Base-by-base conservation (phyloP, 2,113 vertebrate genomes). In the Nanger granti region DNA sequence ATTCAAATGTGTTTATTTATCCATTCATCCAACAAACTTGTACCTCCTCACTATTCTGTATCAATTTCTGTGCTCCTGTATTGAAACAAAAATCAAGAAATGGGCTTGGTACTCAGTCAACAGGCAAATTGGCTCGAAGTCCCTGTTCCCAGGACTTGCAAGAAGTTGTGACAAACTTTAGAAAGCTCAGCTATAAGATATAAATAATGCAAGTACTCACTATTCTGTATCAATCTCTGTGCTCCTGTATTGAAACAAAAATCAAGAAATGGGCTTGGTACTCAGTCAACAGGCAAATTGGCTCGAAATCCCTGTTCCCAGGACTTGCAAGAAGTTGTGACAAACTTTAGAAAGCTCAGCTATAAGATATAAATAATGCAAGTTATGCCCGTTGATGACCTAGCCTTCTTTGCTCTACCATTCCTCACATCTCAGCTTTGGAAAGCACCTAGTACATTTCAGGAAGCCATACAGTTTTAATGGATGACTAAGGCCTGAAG, bases 31-130 rank as follows among this genome's bases (percentile, higher is more conserved):
- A 64, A 20, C 29, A 47, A 6, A 22, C 41, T n/a, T 57, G 49
- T 12, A 15, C 52, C 47, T 10, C 8, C 13, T 24, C 1, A 18
- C 55, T 59, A 2, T 59, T 84, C 41, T 31, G 11, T n/a, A n/a
- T 37, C 12, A 8, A 3, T 69, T 8, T 34, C 54, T 20, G 34
- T 22, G 2, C n/a, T 13, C 15, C 34, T 11, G 1, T 2, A 20
- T 31, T 41, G 60, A 41, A 31, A 89, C 90, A 83, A 37, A 47
- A 89, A 47, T 5, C 13, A 49, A 83, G 80, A 64, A 9, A 15
- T 34, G n/a, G 59, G 17, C 24, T 52, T 49, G 8, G 17, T 20
- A 22, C 3, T 24, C 14, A 2, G 49, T 83, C 47, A 44, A 6
- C 7, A 1, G 4, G 20, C 28, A 69, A 31, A 7, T 11, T 8